Percentiles rank a stretch among this genome's conserved stretches.
phyloP scores from a whole-genome alignment of 2,797 vertebrate genomes.

The Danio tinwini region DNA sequence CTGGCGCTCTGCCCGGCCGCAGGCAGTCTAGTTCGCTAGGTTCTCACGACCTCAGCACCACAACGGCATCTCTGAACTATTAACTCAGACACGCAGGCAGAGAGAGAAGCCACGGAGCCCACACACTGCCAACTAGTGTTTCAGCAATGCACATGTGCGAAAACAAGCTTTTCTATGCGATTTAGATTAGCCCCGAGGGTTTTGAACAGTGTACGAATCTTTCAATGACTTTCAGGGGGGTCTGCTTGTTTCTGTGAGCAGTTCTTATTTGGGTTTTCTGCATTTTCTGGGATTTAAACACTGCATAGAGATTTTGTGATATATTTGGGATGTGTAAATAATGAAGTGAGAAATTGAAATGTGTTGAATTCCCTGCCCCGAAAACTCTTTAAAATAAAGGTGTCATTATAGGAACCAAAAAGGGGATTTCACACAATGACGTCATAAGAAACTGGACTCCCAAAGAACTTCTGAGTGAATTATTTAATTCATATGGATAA shows the following conservation, averaged over 20 bases:
- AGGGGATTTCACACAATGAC: too few relatives aligned
- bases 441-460: too few relatives aligned
- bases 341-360: not conserved
- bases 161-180: slow-evolving; percentile 55
- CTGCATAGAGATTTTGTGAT: not conserved
- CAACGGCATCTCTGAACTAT: slow-evolving; percentile 82
- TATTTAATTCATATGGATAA: too few relatives aligned
- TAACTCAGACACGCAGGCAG: slow-evolving; percentile 78
- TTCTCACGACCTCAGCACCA: slow-evolving; percentile 90
- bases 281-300: slow-evolving; percentile 15
- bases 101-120: slow-evolving; percentile 73
- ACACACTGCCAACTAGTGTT: slow-evolving; percentile 77
- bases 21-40: slow-evolving; percentile 82
- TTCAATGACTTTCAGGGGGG: slow-evolving; percentile 24
- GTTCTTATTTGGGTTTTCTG: not conserved
- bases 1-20: slow-evolving; percentile 85
- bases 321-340: not conserved
- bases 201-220: slow-evolving; percentile 20
- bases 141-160: slow-evolving; percentile 65
- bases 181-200: slow-evolving; percentile 58
- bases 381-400: too few relatives aligned
- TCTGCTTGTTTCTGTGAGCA: not conserved
- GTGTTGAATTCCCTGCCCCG: not conserved
- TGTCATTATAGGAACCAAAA: too few relatives aligned
- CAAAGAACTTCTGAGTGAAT: too few relatives aligned